phyloP scores from a whole-genome alignment of 2,797 vertebrate species.

The Lindbergichthys nudifrons region DNA sequence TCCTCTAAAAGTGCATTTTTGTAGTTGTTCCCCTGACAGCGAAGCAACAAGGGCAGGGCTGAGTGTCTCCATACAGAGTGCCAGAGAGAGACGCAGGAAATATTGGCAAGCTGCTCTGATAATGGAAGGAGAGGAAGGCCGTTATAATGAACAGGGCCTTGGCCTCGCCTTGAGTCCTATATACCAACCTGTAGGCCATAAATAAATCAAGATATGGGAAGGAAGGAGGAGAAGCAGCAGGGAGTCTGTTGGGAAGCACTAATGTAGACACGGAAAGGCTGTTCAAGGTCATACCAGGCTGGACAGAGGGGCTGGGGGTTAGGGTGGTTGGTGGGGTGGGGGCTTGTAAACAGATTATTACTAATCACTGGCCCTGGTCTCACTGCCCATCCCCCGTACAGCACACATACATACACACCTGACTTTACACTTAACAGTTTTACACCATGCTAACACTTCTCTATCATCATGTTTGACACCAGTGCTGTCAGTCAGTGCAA shows the following conservation, averaged over 20 bases:
- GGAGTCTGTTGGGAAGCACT: not conserved
- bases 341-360: constrained; percentile 73
- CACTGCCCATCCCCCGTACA: constrained; percentile 45
- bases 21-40: constrained; percentile 2
- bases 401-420: constrained; percentile 33
- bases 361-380: constrained; percentile 67
- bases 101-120: constrained; percentile 46
- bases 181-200: constrained; percentile 14
- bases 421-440: constrained; percentile 21
- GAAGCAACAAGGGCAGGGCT: constrained; percentile 31
- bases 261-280: not conserved
- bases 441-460: not conserved
- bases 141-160: constrained; percentile 48
- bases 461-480: not conserved
- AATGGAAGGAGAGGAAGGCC: constrained; percentile 56
- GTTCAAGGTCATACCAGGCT: constrained; percentile 36
- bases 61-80: constrained; percentile 8
- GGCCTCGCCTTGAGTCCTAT: constrained; percentile 32
- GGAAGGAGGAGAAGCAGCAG: not conserved
- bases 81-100: constrained; percentile 27
- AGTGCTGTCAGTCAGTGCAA: not conserved
- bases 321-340: not conserved
- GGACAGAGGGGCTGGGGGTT: constrained; percentile 29
- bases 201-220: constrained; percentile 23
- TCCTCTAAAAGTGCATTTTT: not conserved